Conservation (phyloP, 2,113 vertebrate genomes). For the Axis porcinus region DNA sequence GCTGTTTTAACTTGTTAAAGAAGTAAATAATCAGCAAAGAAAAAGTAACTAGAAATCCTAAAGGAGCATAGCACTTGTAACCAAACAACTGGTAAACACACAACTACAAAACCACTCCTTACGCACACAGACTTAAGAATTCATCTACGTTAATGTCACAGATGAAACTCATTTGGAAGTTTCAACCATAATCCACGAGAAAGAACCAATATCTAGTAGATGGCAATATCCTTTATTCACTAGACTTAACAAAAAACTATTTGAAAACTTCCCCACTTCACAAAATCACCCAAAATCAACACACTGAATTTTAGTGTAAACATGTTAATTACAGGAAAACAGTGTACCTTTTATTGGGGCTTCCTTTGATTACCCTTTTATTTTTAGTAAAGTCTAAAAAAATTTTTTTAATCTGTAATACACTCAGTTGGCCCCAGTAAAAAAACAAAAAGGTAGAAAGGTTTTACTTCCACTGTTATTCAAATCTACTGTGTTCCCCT, state of each 20-base stretch:
- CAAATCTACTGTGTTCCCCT: not conserved
- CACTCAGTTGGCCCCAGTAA: not conserved
- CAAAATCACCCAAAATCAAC: not conserved
- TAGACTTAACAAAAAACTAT: not conserved
- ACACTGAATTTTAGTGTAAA: conserved; percentile 1
- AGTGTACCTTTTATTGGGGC: not conserved
- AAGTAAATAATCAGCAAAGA: conserved; percentile 16
- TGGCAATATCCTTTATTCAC: conserved; percentile 2
- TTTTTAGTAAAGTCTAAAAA: not conserved
- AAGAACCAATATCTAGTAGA: conserved; percentile 26
- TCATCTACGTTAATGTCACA: not conserved
- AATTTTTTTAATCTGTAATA: not conserved
- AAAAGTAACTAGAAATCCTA: not conserved
- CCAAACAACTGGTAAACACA: not conserved
- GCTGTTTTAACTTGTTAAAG: not conserved
- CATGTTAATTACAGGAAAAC: not conserved
- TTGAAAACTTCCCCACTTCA: not conserved
- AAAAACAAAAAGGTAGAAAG: not conserved
- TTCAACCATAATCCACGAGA: not conserved
- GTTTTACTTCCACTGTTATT: not conserved
- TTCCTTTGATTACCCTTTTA: not conserved
- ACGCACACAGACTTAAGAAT: not conserved
- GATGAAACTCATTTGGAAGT: conserved; percentile 2
- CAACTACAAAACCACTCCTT: not conserved
- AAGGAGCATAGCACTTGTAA: not conserved